A percentile compares a stretch with the other conserved stretches of the same genome.
Conservation (phyloP, 2,113 vertebrate species). For the Poeciliopsis prolifica region DNA sequence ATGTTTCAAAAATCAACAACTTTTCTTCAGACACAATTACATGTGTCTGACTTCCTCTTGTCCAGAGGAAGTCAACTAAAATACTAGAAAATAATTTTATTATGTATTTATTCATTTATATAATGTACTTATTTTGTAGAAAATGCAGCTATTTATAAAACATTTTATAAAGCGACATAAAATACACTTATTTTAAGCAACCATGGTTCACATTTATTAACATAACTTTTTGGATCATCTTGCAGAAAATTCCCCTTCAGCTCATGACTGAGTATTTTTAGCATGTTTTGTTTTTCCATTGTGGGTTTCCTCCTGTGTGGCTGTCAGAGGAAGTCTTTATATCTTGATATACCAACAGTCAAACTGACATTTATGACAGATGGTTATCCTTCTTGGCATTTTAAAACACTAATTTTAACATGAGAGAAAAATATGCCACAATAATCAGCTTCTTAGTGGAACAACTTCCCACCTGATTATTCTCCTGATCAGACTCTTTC, state of each 20-base stretch:
- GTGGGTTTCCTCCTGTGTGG: constrained; percentile 14
- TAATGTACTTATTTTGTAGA: no score
- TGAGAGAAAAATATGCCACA: background rate
- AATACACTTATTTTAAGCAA: background rate
- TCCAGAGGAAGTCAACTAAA: background rate
- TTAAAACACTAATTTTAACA: background rate
- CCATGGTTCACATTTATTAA: background rate
- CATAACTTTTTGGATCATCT: background rate
- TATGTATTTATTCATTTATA: background rate
- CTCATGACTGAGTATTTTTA: background rate
- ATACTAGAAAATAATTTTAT: background rate
- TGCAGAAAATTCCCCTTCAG: background rate
- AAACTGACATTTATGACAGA: constrained; percentile 17
- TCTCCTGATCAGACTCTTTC: constrained; percentile 89
- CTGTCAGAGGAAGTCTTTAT: constrained; percentile 3
- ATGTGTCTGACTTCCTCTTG: background rate
- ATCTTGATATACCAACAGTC: constrained; percentile 1
- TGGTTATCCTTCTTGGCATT: background rate
- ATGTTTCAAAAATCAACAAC: background rate
- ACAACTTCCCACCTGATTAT: constrained; percentile 76
- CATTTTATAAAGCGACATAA: no score
- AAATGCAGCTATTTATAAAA: background rate
- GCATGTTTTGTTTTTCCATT: background rate
- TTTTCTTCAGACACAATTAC: background rate
- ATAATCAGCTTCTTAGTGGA: background rate